Evolutionary conservation across 2,797 vertebrate genomes (phyloP).

Genomic region (Corythornis leucogaster): DNA sequence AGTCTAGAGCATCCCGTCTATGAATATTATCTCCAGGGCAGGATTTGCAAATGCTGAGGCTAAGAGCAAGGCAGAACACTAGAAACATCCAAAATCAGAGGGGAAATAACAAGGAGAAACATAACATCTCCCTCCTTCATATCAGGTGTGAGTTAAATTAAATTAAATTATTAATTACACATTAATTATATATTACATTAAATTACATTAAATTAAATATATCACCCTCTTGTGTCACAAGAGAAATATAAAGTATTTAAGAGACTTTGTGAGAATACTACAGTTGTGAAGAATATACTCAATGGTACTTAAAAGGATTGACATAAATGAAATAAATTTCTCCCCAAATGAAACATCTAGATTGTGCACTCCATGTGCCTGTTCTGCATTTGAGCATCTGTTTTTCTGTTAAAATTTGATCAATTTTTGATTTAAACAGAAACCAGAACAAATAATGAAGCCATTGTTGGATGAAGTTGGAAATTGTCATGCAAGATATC

Average conservation of each 20-base stretch:
- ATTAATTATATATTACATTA: too few species aligned
- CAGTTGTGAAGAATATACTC: background rate
- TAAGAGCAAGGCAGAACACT: background rate
- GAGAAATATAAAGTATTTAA: background rate
- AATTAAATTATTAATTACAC: too few species aligned
- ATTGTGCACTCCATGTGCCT: background rate
- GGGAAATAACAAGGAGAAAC: background rate
- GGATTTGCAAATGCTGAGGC: background rate
- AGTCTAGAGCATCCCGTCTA: background rate
- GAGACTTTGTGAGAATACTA: background rate
- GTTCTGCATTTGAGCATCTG: background rate
- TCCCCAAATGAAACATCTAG: rapidly evolving
- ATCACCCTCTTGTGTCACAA: background rate
- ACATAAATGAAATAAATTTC: background rate
- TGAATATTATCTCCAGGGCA: background rate
- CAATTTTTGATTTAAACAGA: background rate
- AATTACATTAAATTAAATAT: background rate
- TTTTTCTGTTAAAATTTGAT: background rate
- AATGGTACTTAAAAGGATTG: rapidly evolving
- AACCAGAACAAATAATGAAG: background rate
- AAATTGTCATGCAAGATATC: background rate
- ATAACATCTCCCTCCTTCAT: background rate
- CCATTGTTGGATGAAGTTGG: background rate
- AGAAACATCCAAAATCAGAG: background rate
- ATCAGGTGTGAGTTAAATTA: background rate